These are phyloP conservation scores for Nemotelus pantherinus DNA, from an alignment of 2,888 invertebrate species.

Conservation along the genomic window DNA sequence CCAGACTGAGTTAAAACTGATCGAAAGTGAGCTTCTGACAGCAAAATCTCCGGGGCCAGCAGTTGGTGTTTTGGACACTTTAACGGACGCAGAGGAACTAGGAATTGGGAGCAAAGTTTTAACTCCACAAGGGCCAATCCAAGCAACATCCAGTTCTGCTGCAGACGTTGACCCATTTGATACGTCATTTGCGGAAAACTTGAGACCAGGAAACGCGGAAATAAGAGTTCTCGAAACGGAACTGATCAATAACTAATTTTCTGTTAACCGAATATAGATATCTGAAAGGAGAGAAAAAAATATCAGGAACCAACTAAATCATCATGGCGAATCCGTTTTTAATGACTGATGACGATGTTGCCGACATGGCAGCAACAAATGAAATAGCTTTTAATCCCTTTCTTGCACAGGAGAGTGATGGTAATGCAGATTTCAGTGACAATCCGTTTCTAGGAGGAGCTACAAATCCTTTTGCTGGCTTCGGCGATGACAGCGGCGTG, in stretches of 20 bases:
- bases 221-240: conserved; percentile 81
- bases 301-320: not conserved
- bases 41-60: conserved; percentile 55
- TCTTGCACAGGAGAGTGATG: conserved; percentile 66
- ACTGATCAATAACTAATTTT: conserved; percentile 68
- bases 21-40: conserved; percentile 80
- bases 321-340: conserved; percentile 84
- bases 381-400: conserved; percentile 72
- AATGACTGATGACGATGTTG: conserved; percentile 74
- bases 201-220: conserved; percentile 81
- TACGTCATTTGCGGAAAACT: conserved; percentile 82
- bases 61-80: conserved; percentile 62
- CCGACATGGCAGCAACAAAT: conserved; percentile 62
- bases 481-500: conserved; percentile 62
- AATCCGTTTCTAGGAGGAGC: conserved; percentile 76
- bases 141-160: conserved; percentile 58
- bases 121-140: conserved; percentile 69
- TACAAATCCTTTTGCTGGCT: conserved; percentile 76
- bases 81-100: conserved; percentile 64
- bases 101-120: conserved; percentile 75
- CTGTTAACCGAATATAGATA: not conserved
- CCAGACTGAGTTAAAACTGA: conserved; percentile 77
- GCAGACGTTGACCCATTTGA: conserved; percentile 83
- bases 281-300: conserved; percentile 10
- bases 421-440: conserved; percentile 61